Evolutionary conservation across 2,113 vertebrate species (phyloP).

Genomic region (Periophthalmus modestus): DNA sequence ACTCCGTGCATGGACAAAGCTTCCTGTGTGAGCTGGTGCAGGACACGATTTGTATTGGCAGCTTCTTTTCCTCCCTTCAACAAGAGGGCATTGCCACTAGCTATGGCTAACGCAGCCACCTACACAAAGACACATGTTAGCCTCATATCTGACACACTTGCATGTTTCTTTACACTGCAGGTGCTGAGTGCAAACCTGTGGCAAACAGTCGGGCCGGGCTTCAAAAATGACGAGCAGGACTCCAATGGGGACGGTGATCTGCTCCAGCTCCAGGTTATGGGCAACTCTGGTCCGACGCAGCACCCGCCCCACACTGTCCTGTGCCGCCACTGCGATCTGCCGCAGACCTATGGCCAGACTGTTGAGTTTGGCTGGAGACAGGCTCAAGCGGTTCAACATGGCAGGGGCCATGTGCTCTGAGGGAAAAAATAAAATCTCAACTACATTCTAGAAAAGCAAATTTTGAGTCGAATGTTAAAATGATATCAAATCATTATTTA

Average conservation of each 20-base stretch:
- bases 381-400: constrained; percentile 86
- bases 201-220: constrained; percentile 95
- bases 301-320: constrained; percentile 88
- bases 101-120: constrained; percentile 92
- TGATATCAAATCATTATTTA: neutral
- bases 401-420: constrained; percentile 84
- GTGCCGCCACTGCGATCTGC: constrained; percentile 88
- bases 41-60: constrained; percentile 85
- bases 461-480: neutral
- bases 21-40: constrained; percentile 90
- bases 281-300: constrained; percentile 88
- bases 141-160: neutral
- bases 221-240: constrained; percentile 96
- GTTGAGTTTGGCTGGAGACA: constrained; percentile 89
- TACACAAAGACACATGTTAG: constrained; percentile 48
- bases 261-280: constrained; percentile 90
- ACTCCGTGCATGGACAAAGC: constrained; percentile 88
- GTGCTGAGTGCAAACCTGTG: constrained; percentile 80
- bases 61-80: constrained; percentile 95
- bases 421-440: neutral
- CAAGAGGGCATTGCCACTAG: constrained; percentile 92
- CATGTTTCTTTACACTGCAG: neutral
- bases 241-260: constrained; percentile 95
- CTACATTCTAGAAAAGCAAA: neutral
- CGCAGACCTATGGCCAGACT: constrained; percentile 90